Evolutionary conservation across 2,888 invertebrate species (phyloP), one percentile per base, ranked within the genome.

Genomic region (Megalurothrips usitatus): DNA sequence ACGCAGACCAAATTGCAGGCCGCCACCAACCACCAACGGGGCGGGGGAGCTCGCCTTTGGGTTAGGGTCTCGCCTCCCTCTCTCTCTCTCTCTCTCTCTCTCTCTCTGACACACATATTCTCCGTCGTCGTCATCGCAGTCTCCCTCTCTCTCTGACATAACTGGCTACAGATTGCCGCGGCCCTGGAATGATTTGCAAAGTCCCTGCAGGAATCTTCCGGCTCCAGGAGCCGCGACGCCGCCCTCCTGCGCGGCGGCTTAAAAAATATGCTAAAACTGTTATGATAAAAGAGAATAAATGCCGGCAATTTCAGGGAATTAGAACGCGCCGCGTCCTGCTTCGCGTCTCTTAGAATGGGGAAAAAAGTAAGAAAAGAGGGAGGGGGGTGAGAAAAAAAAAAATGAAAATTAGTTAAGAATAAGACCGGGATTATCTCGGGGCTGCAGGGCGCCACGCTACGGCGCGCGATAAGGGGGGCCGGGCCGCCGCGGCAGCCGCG

Each of bases 241-340:
- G n/a, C 63, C n/a, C 63, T 63, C 19, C 63, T 9, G n/a, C n/a
- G 68, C 68, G 23, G 68, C 68, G 68, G 12, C 68, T 26, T 75
- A 75, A 75, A 75, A 75, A 75, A 75, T 75, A 75, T 75, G 68
- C 26, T 75, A 75, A 75, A 75, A 75, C 23, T 75, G 68, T 75
- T 75, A 75, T 75, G 68, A 75, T 75, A 75, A 75, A 75, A 75
- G 68, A 75, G 68, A 75, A 75, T 75, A 75, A 75, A 75, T 75
- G 68, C 68, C 68, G 9, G 68, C 68, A 75, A 75, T 75, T 75
- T 75, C 68, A 75, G 26, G n/a, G 68, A 75, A 75, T 75, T 75
- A 75, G 68, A 75, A 26, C 68, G 68, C 68, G 23, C 1, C 23
- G 26, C 68, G 11, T 23, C 68, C 68, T 26, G 68, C 68, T 52